phyloP scores from a whole-genome alignment of 2,888 invertebrate species.

The Isoperla grammatica region DNA sequence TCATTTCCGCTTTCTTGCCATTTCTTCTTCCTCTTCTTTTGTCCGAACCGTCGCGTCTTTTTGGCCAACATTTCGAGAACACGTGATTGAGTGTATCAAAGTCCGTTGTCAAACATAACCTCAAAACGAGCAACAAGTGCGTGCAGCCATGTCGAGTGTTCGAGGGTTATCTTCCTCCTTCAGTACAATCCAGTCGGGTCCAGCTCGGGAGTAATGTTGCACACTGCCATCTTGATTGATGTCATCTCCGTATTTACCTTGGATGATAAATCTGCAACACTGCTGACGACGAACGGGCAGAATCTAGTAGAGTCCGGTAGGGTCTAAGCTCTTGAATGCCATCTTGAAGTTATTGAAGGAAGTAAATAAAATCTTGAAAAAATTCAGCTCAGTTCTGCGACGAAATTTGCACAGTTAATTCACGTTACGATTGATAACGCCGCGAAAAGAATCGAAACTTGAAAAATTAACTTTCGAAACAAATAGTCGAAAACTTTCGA shows the following conservation, averaged over 20 bases:
- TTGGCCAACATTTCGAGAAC: conserved; percentile 3
- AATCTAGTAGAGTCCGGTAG: conserved; percentile 5
- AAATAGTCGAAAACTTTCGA: no score
- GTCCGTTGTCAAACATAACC: background rate
- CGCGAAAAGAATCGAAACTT: no score
- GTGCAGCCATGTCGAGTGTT: no score
- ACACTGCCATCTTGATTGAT: background rate
- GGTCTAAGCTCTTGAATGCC: background rate
- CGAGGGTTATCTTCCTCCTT: background rate
- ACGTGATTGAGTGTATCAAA: background rate
- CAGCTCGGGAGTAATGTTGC: background rate
- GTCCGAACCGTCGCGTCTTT: conserved; percentile 8
- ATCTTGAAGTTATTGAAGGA: no score
- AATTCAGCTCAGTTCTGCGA: no score
- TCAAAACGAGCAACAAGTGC: background rate
- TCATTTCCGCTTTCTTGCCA: background rate
- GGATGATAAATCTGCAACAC: no score
- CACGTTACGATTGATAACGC: no score
- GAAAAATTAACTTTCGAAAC: no score
- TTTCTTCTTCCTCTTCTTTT: conserved; percentile 19
- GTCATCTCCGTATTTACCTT: background rate
- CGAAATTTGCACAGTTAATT: no score
- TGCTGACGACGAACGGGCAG: background rate
- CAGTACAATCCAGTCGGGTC: conserved; percentile 12
- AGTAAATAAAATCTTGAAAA: no score